phyloP scores from a whole-genome alignment of 2,113 vertebrate species.

The Leptodactylus fuscus region DNA sequence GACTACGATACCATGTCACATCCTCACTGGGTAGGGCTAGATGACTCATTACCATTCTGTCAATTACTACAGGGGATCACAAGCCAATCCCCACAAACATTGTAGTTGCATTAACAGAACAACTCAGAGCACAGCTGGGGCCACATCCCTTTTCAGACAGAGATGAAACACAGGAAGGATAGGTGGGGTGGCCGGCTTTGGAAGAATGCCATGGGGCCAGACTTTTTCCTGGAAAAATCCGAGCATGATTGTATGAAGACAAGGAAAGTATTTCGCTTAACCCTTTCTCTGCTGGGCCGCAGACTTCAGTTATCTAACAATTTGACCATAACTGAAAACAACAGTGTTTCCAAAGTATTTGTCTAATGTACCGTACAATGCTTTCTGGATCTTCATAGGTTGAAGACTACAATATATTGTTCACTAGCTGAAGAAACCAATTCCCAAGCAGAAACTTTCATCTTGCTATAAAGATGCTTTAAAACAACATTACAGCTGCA shows the following conservation, averaged over 20 bases:
- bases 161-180: constrained; percentile 61
- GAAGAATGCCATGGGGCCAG: constrained; percentile 49
- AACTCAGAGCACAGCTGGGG: constrained; percentile 53
- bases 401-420: no score
- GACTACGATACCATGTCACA: not conserved
- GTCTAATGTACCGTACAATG: not conserved
- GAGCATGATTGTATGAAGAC: constrained; percentile 21
- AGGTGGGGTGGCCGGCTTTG: constrained; percentile 54
- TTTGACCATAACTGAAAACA: no score
- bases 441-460: no score
- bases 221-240: constrained; percentile 55
- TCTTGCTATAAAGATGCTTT: no score
- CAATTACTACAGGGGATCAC: not conserved
- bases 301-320: not conserved
- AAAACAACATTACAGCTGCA: no score
- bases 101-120: constrained; percentile 35
- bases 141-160: constrained; percentile 59
- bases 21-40: constrained; percentile 7
- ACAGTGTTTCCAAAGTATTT: not conserved
- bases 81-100: constrained; percentile 27
- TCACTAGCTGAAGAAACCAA: no score
- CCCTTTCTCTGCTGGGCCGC: constrained; percentile 11
- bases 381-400: not conserved
- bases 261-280: constrained; percentile 24
- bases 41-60: constrained; percentile 29